Conservation (phyloP, 2,888 invertebrate genomes). For the Leptinotarsa haldemani region DNA sequence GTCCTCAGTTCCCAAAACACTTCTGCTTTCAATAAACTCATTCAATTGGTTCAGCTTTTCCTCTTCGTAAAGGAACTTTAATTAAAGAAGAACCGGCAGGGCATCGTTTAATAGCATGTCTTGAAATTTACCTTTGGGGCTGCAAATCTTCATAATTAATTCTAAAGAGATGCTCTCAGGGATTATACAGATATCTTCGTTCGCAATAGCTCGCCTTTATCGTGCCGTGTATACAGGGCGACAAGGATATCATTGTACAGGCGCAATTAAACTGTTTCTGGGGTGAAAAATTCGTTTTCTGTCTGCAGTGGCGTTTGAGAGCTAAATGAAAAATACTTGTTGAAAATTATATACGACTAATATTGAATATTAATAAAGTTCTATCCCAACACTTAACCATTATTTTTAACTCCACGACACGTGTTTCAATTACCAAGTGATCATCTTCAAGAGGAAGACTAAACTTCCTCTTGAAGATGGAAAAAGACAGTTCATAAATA, state of each 20-base stretch:
- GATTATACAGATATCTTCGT: background rate
- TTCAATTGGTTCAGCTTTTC: background rate
- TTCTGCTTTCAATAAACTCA: background rate
- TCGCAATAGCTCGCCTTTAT: background rate
- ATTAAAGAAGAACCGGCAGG: constrained; percentile 4
- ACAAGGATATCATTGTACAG: background rate
- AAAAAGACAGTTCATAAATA: no score
- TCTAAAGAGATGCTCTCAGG: background rate
- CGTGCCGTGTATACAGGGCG: background rate
- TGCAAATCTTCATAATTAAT: constrained; percentile 3
- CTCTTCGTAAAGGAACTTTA: background rate
- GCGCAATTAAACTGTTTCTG: no score
- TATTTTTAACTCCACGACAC: no score
- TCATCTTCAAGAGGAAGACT: no score
- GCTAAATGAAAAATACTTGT: no score
- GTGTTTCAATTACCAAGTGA: no score
- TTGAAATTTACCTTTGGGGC: background rate
- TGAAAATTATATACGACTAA: no score
- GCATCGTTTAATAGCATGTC: background rate
- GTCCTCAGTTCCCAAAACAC: background rate
- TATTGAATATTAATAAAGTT: no score
- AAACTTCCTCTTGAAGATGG: no score
- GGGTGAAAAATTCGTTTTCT: no score
- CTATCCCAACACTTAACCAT: no score
- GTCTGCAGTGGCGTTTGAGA: no score